These are phyloP conservation scores for Grammatotria lemairii DNA, from an alignment of 2,113 vertebrate genomes.

Conservation along the genomic window DNA sequence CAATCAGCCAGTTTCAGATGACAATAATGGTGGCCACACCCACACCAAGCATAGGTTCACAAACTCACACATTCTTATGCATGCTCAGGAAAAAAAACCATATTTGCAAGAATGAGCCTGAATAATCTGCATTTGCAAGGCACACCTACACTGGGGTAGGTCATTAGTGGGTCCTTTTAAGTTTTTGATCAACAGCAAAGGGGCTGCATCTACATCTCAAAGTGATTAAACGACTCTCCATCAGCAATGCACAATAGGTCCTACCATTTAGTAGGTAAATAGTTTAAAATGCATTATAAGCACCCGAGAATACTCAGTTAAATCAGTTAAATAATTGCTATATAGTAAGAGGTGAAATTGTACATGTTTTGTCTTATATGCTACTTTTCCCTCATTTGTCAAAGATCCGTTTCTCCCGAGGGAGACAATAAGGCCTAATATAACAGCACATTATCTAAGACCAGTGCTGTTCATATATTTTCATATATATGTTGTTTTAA, in stretches of 20 bases:
- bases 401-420: neutral
- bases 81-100: neutral
- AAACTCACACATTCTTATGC: neutral
- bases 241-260: neutral
- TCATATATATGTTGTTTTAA: neutral
- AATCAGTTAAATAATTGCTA: neutral
- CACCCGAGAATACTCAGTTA: accelerated
- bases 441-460: neutral
- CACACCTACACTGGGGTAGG: neutral
- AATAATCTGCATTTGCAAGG: neutral
- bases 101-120: neutral
- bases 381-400: neutral
- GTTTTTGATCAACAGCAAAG: neutral
- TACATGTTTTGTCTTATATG: neutral
- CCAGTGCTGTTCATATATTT: neutral
- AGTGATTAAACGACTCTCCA: neutral
- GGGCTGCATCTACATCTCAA: neutral
- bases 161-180: neutral
- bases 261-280: neutral
- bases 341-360: neutral
- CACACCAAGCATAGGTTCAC: neutral
- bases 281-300: neutral
- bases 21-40: neutral
- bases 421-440: neutral
- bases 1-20: neutral